A percentile compares a stretch with the other conserved stretches of the same genome.
phyloP scores from a whole-genome alignment of 2,113 vertebrate genomes.

The Dascyllus trimaculatus region DNA sequence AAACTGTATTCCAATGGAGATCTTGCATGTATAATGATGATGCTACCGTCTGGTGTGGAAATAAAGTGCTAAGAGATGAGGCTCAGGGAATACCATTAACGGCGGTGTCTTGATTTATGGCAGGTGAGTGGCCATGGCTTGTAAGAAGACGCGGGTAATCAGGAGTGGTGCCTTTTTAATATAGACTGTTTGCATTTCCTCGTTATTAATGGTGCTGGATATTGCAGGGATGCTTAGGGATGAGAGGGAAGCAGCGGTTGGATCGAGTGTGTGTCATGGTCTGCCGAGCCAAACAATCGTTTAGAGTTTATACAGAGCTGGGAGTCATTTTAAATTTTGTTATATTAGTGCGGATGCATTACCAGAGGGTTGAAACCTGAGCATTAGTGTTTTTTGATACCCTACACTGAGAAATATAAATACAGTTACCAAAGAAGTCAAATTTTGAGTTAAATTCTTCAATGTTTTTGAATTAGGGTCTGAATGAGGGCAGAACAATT shows the following conservation, averaged over 20 bases:
- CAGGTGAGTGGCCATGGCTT: conserved; percentile 70
- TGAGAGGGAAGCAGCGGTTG: conserved; percentile 25
- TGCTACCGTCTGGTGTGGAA: conserved; percentile 64
- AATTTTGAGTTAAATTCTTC: neutral
- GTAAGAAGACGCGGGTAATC: conserved; percentile 75
- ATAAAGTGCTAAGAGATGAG: conserved; percentile 70
- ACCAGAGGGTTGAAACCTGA: neutral
- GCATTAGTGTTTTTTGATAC: neutral
- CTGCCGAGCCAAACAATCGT: conserved; percentile 19
- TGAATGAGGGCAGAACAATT: no score
- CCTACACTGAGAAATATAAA: neutral
- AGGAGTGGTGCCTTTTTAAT: conserved; percentile 69
- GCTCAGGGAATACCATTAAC: conserved; percentile 67
- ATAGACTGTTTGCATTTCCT: conserved; percentile 66
- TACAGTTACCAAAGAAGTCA: no score
- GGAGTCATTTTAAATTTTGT: neutral
- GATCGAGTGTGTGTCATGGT: conserved; percentile 12
- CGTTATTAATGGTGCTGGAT: conserved; percentile 63
- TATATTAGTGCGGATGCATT: neutral
- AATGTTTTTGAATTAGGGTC: neutral
- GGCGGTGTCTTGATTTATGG: conserved; percentile 75
- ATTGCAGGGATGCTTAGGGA: conserved; percentile 43
- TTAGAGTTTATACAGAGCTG: neutral
- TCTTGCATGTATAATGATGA: conserved; percentile 77
- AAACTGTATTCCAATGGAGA: conserved; percentile 80